A percentile compares a stretch with the other conserved stretches of the same genome.
Evolutionary conservation across 1,140 invertebrate species (phyloP).

Genomic region (Chionoecetes opilio): DNA sequence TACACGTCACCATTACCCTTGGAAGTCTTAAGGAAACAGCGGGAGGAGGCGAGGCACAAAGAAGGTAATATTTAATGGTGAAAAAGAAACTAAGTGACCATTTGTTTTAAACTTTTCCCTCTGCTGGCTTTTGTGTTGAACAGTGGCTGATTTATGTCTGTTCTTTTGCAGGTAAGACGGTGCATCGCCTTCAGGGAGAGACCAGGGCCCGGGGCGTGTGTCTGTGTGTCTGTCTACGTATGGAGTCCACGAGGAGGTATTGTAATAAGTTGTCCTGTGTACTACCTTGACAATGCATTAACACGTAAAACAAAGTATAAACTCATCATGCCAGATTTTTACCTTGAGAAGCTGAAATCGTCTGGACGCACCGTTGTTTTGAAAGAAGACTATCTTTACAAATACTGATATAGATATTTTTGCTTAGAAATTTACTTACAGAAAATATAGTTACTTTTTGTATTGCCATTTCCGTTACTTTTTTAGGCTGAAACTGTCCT

Average conservation of each 20-base stretch:
- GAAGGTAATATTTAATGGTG: conserved; percentile 4
- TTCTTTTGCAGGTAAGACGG: neutral
- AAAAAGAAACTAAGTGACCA: conserved; percentile 6
- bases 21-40: neutral
- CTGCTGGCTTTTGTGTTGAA: conserved; percentile 27
- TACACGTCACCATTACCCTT: neutral
- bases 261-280: neutral
- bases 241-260: neutral
- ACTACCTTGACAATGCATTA: neutral
- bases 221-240: neutral
- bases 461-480: too few species aligned
- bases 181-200: neutral
- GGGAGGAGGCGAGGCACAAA: neutral
- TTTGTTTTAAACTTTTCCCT: conserved; percentile 7
- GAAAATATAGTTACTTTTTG: too few species aligned
- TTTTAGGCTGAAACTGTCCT: too few species aligned
- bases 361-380: too few species aligned
- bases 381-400: too few species aligned
- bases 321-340: too few species aligned
- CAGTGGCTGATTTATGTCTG: neutral
- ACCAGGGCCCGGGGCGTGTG: neutral
- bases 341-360: too few species aligned
- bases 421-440: too few species aligned
- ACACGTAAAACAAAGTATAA: neutral
- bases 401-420: too few species aligned